phyloP scores from a whole-genome alignment of 1,140 invertebrate genomes.

The Schmidtea mediterranea region DNA sequence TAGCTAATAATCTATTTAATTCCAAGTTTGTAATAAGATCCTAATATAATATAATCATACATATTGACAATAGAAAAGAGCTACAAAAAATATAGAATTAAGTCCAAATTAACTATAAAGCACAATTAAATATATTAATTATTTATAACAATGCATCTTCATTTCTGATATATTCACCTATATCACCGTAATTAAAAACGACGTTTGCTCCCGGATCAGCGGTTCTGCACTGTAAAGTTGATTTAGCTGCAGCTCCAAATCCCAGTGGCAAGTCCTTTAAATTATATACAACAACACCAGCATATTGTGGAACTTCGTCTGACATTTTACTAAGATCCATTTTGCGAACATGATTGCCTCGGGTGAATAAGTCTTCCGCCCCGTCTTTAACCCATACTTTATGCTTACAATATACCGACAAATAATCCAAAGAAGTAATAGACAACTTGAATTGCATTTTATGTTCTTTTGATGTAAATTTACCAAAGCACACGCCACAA shows the following conservation, averaged over 20 bases:
- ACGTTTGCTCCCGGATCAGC: conserved; percentile 67
- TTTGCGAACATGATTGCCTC: conserved; percentile 80
- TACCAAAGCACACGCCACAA: conserved; percentile 84
- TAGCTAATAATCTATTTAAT: no score
- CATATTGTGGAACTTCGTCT: conserved; percentile 67
- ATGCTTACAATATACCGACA: conserved; percentile 84
- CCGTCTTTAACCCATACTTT: conserved; percentile 84
- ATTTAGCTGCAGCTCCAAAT: conserved; percentile 72
- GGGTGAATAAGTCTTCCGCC: conserved; percentile 87
- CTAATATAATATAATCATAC: no score
- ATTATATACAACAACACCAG: conserved; percentile 70
- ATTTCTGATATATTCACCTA: conserved; percentile 81
- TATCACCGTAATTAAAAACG: conserved; percentile 81
- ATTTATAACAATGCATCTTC: conserved; percentile 31
- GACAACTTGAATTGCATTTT: conserved; percentile 36
- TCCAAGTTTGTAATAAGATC: no score
- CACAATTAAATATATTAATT: no score
- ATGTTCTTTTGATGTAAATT: conserved; percentile 96
- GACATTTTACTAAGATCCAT: conserved; percentile 79
- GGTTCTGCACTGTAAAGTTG: conserved; percentile 61
- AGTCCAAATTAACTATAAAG: no score
- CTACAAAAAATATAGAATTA: no score
- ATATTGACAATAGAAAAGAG: no score
- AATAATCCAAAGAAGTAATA: conserved; percentile 75
- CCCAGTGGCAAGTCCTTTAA: conserved; percentile 83